Percentiles rank a stretch among this genome's conserved stretches.
Evolutionary conservation across 2,888 invertebrate species (phyloP).

Genomic region (Marronus borbonicus): DNA sequence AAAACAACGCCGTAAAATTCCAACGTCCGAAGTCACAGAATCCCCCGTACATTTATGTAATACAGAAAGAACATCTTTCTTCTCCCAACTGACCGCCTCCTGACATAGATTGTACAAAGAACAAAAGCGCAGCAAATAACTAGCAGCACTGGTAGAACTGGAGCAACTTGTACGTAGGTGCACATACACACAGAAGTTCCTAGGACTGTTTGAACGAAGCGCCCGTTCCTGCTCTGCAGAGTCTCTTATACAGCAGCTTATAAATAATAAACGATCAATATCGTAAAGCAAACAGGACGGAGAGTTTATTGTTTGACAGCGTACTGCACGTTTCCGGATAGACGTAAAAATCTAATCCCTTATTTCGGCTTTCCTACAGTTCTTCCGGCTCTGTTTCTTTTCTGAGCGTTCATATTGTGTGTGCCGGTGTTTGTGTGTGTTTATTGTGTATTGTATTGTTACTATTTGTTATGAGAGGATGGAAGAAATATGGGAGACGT

Average conservation of each 20-base stretch:
- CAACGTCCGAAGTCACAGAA: neutral
- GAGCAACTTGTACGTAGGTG: slow-evolving; percentile 1
- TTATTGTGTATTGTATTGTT: slow-evolving; percentile 5
- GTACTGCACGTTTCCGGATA: slow-evolving; percentile 13
- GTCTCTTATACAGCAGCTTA: neutral
- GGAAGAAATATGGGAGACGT: slow-evolving; percentile 1
- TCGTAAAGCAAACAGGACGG: slow-evolving; percentile 35
- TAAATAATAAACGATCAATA: slow-evolving; percentile 49
- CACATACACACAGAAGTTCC: neutral
- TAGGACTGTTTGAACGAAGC: neutral
- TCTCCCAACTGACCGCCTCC: slow-evolving; percentile 24
- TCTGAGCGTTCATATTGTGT: too few species aligned
- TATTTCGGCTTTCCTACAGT: slow-evolving; percentile 23
- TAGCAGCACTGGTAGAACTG: neutral
- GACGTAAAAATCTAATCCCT: slow-evolving; percentile 46
- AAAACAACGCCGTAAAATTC: slow-evolving; percentile 8
- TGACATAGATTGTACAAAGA: neutral
- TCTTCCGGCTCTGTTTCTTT: neutral
- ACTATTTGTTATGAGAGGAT: slow-evolving; percentile 22
- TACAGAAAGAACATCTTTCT: slow-evolving; percentile 17
- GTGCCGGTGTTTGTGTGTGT: slow-evolving; percentile 8
- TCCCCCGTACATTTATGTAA: neutral
- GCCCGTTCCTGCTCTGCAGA: neutral
- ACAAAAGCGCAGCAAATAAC: neutral
- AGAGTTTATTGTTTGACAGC: slow-evolving; percentile 48